Base-by-base conservation (phyloP, 2,888 invertebrate genomes). In the Eristalinus sepulchralis region DNA sequence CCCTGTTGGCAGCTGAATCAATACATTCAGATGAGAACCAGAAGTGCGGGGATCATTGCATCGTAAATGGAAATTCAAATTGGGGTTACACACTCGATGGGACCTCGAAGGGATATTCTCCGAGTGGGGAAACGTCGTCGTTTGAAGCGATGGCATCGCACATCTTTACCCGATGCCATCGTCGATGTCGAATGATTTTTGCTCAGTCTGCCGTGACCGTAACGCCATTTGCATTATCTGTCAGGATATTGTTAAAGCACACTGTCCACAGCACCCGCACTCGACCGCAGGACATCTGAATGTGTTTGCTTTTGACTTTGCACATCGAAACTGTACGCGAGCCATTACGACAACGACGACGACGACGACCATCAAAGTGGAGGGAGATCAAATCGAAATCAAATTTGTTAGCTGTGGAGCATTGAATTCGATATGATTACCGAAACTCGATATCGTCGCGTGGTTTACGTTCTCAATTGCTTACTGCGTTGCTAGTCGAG, bases 361-460 rank as follows among this genome's bases (percentile, higher is more conserved):
- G n/a, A 34, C 53, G 10, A 24, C 47, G 34, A 68, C 2, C 2
- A 36, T 36, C 36, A 22, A 57, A 22, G 36, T 33, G 47, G 60
- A 27, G 27, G 2, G n/a, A n/a, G 47, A 72, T 77, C 68, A 82
- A 82, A 82, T 85, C 57, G 73, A 70, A 86, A 86, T 86, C 83
- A 86, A 86, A 79, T 86, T 83, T 82, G 72, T 77, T 78, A 62
- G 73, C 70, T 79, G 70, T 67, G 75, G 20, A 75, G 78, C 86
- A 72, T 78, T 79, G 71, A 83, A 83, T 86, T 71, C 60, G 78
- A 86, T 86, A 75, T 86, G 86, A 86, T 86, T 86, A 83, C 83
- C 39, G 73, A 86, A 86, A 82, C 73, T 73, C 64, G 73, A 86
- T 83, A 79, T 71, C 33, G 63, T 33, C 24, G 27, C 53, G 11